Conservation (phyloP, 2,888 invertebrate genomes). For the Lithosia quadra region DNA sequence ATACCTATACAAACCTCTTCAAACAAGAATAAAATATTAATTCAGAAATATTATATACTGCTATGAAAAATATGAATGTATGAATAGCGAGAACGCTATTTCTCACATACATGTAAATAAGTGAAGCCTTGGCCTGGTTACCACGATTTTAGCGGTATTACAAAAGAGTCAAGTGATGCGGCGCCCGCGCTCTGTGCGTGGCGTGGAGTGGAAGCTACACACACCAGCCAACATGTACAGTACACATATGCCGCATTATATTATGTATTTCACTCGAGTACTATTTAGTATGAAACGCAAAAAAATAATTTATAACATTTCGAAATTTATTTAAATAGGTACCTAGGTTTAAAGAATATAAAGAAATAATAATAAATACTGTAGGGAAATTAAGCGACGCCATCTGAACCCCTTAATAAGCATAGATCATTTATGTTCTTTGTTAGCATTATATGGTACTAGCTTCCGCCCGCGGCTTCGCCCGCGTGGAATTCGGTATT, state of each 20-base stretch:
- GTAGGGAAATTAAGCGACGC: neutral
- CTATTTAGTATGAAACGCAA: neutral
- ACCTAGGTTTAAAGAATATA: neutral
- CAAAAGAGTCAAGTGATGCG: slow-evolving; percentile 81
- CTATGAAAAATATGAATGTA: slow-evolving; percentile 41
- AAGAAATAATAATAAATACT: neutral
- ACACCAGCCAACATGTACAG: slow-evolving; percentile 8
- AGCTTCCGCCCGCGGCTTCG: no score
- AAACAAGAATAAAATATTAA: slow-evolving; percentile 18
- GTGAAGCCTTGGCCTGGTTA: slow-evolving; percentile 83
- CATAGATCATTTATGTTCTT: neutral
- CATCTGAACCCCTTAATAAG: no score
- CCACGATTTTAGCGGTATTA: slow-evolving; percentile 85
- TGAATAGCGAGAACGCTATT: slow-evolving; percentile 73
- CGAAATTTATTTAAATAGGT: neutral
- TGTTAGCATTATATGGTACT: no score
- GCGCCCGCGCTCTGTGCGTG: slow-evolving; percentile 53
- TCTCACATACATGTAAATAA: slow-evolving; percentile 86
- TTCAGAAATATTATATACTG: slow-evolving; percentile 23
- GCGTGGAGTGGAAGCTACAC: slow-evolving; percentile 36
- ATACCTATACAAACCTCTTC: neutral
- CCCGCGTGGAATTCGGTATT: no score
- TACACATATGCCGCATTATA: slow-evolving; percentile 7
- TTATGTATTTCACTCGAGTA: neutral
- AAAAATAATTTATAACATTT: neutral